phyloP scores from a whole-genome alignment of 2,113 vertebrate genomes.

The Telmatochromis sp. region DNA sequence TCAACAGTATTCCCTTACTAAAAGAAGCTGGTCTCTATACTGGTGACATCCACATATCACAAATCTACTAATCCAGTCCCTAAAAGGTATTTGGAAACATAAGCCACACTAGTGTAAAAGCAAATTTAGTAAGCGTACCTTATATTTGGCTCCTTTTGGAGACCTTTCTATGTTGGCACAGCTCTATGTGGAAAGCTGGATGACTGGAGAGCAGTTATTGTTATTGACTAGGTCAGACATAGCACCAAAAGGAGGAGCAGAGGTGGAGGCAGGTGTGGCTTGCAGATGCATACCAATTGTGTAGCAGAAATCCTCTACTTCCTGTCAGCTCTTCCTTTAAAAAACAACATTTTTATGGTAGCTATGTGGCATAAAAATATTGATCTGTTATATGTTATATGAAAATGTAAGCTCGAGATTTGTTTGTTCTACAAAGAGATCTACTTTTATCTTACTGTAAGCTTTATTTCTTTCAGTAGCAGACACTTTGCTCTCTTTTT shows the following conservation, averaged over 20 bases:
- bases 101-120: background rate
- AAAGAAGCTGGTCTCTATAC: background rate
- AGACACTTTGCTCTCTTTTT: background rate
- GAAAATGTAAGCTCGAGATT: background rate
- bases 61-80: background rate
- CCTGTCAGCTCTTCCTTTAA: background rate
- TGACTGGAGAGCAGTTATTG: background rate
- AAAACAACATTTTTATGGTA: background rate
- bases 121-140: background rate
- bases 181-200: background rate
- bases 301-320: background rate
- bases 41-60: background rate
- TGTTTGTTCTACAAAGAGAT: background rate
- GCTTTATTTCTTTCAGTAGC: background rate
- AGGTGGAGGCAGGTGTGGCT: background rate
- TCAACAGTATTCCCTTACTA: background rate
- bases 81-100: background rate
- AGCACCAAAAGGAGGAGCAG: background rate
- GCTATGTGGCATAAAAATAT: background rate
- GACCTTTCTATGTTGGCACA: background rate
- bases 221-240: background rate
- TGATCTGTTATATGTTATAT: background rate
- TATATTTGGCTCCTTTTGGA: background rate
- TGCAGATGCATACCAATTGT: background rate
- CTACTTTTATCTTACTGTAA: background rate